These are phyloP conservation scores for Latheticus oryzae DNA, from an alignment of 2,888 invertebrate species.

Conservation along the genomic window DNA sequence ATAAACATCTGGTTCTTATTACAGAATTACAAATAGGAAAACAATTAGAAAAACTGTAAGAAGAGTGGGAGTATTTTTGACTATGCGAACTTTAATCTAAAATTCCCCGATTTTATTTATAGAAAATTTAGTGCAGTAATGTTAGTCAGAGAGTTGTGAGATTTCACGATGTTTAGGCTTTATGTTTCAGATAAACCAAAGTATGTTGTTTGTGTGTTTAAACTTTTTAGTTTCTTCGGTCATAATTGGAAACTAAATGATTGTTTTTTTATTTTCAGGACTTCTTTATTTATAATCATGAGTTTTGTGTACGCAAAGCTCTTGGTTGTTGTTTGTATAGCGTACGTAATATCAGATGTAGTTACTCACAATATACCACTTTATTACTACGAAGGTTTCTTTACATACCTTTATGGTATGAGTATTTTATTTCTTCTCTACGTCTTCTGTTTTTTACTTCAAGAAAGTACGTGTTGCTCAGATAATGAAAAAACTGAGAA, in stretches of 20 bases:
- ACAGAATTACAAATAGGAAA: slow-evolving; percentile 9
- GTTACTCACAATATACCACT: slow-evolving; percentile 92
- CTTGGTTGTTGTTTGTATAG: slow-evolving; percentile 91
- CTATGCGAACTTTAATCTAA: slow-evolving; percentile 24
- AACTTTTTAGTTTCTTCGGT: background rate
- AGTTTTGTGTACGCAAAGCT: slow-evolving; percentile 97
- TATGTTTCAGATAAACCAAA: slow-evolving; percentile 24
- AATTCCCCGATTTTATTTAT: slow-evolving; percentile 40
- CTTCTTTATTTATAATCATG: slow-evolving; percentile 93
- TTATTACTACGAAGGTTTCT: slow-evolving; percentile 95
- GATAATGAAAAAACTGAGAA: slow-evolving; percentile 72
- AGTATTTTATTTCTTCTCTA: slow-evolving; percentile 93
- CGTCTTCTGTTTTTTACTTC: slow-evolving; percentile 93
- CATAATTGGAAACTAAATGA: background rate
- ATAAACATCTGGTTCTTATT: slow-evolving; percentile 19
- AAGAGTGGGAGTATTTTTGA: slow-evolving; percentile 29
- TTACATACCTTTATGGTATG: slow-evolving; percentile 92
- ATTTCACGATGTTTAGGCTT: slow-evolving; percentile 22
- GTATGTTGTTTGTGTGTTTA: slow-evolving; percentile 33
- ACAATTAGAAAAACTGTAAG: slow-evolving; percentile 4
- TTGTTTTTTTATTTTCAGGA: slow-evolving; percentile 72
- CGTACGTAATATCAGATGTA: slow-evolving; percentile 94
- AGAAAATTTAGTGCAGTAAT: slow-evolving; percentile 43
- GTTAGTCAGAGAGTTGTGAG: slow-evolving; percentile 35
- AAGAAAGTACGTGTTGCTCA: slow-evolving; percentile 89